A percentile compares a stretch with the other conserved stretches of the same genome.
Evolutionary conservation across 2,888 invertebrate genomes (phyloP).

Genomic region (Lasioglossum zephyrum): DNA sequence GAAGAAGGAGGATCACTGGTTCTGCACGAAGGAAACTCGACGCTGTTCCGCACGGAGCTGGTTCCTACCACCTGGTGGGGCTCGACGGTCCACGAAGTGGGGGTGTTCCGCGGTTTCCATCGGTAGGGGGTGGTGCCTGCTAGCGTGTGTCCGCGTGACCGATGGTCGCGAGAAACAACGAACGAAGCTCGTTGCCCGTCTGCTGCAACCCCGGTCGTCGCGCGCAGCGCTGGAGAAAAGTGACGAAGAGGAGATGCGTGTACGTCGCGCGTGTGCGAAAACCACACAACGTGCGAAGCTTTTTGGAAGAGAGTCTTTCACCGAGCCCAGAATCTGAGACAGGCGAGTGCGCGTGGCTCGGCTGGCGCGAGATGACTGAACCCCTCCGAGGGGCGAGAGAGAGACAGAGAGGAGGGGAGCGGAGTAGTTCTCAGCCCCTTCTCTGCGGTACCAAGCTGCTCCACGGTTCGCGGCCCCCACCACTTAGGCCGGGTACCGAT

Average conservation of each 20-base stretch:
- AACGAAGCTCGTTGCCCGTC: background rate
- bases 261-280: constrained; percentile 31
- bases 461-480: constrained; percentile 60
- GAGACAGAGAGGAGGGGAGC: constrained; percentile 64
- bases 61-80: constrained; percentile 53
- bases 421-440: constrained; percentile 47
- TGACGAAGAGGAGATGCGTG: background rate
- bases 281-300: constrained; percentile 20
- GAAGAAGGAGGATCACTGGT: constrained; percentile 52
- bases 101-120: constrained; percentile 65
- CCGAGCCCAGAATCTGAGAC: constrained; percentile 62
- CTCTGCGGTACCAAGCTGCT: constrained; percentile 39
- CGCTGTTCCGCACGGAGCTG: constrained; percentile 37
- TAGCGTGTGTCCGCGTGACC: constrained; percentile 1
- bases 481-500: constrained; percentile 49
- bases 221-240: constrained; percentile 3
- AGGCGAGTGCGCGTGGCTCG: constrained; percentile 79
- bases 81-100: constrained; percentile 65
- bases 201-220: constrained; percentile 2
- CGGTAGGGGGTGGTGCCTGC: constrained; percentile 65
- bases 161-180: constrained; percentile 5
- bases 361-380: constrained; percentile 83
- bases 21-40: constrained; percentile 50
- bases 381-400: constrained; percentile 71
- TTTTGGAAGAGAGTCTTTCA: constrained; percentile 55